These are phyloP conservation scores for Corythaeola cristata DNA, from an alignment of 2,113 vertebrate genomes.

Conservation along the genomic window DNA sequence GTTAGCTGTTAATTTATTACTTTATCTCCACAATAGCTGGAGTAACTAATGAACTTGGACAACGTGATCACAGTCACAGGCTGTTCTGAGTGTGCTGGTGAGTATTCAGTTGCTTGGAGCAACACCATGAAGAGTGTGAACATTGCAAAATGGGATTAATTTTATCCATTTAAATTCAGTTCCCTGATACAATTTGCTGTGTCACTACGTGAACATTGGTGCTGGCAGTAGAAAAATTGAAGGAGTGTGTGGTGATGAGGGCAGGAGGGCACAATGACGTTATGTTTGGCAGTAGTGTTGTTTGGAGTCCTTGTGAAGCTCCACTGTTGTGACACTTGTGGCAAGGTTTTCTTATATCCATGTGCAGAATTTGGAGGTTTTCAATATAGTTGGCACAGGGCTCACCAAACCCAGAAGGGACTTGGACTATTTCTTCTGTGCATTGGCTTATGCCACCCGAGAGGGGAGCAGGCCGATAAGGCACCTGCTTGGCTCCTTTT, in stretches of 20 bases:
- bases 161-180: not conserved
- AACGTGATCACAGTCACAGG: not conserved
- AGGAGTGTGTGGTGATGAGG: not conserved
- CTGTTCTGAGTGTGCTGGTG: not conserved
- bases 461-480: not conserved
- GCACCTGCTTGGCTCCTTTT: not conserved
- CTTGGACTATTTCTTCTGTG: not conserved
- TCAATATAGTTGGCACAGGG: not conserved
- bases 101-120: not conserved
- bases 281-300: not conserved
- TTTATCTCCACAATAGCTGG: not conserved
- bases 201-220: accelerated
- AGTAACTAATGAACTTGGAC: not conserved
- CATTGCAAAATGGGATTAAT: accelerated
- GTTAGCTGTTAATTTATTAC: slow-evolving; percentile 13
- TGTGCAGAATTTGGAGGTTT: not conserved
- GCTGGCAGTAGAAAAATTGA: not conserved
- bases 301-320: not conserved
- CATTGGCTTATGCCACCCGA: not conserved
- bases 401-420: not conserved
- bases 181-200: not conserved
- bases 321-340: accelerated
- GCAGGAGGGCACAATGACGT: accelerated
- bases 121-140: not conserved
- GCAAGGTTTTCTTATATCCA: not conserved